phyloP scores from a whole-genome alignment of 1,140 invertebrate species.

The Cyphomyrmex costatus region DNA sequence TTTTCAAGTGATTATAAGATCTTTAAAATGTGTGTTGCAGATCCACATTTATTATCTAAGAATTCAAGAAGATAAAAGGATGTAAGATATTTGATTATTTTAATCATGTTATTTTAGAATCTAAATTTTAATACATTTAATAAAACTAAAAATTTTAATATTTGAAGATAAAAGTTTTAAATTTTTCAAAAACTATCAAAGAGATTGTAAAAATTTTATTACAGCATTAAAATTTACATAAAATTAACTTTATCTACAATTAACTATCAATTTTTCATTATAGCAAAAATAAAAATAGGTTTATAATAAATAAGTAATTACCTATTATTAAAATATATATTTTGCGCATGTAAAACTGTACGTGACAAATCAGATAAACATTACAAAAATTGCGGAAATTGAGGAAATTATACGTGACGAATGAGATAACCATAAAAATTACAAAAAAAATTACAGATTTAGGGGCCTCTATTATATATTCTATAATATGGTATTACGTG shows the following conservation, averaged over 20 bases:
- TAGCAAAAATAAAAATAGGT: not conserved
- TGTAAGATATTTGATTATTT: constrained; percentile 16
- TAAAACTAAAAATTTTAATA: not conserved
- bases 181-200: not conserved
- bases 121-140: constrained; percentile 5
- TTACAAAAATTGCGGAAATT: not conserved
- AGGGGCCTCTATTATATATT: too few relatives aligned
- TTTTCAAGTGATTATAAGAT: constrained; percentile 16
- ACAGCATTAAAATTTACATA: not conserved
- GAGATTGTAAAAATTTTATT: not conserved
- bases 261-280: not conserved
- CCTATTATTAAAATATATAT: not conserved
- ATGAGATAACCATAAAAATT: not conserved
- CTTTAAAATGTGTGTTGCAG: not conserved
- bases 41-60: constrained; percentile 18
- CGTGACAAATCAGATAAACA: not conserved
- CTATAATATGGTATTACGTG: too few relatives aligned
- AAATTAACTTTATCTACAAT: not conserved
- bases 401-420: not conserved
- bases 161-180: not conserved
- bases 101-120: constrained; percentile 9
- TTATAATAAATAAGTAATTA: not conserved
- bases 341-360: not conserved
- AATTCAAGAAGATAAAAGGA: not conserved
- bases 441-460: not conserved